Conservation (phyloP, 2,888 invertebrate species). For the Heteromyza rotundicornis region DNA sequence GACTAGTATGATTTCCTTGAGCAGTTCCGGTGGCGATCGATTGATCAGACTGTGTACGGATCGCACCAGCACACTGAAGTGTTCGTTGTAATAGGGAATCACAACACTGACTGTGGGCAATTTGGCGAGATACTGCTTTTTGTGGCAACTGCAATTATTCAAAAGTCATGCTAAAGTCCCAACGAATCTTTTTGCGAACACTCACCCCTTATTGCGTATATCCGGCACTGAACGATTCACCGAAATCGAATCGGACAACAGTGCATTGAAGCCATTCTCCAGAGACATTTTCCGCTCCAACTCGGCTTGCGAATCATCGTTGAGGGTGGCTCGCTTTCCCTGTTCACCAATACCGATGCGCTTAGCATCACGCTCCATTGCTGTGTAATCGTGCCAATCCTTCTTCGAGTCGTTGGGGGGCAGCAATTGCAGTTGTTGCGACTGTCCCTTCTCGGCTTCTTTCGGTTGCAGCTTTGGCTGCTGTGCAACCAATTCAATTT, state of each 20-base stretch:
- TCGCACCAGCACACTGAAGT: slow-evolving; percentile 83
- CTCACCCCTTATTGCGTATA: slow-evolving; percentile 72
- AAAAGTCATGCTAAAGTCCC: too few species aligned
- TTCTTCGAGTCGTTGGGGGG: slow-evolving; percentile 63
- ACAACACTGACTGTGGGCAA: slow-evolving; percentile 83
- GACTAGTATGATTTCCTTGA: slow-evolving; percentile 90
- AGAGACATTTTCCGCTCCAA: slow-evolving; percentile 71
- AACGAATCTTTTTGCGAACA: slow-evolving; percentile 9
- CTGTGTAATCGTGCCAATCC: slow-evolving; percentile 82
- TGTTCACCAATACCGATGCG: slow-evolving; percentile 77
- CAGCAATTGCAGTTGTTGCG: slow-evolving; percentile 28
- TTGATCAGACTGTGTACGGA: slow-evolving; percentile 83
- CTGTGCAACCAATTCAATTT: slow-evolving; percentile 7
- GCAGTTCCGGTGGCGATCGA: slow-evolving; percentile 79
- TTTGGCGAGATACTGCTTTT: slow-evolving; percentile 49
- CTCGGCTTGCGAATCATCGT: slow-evolving; percentile 69
- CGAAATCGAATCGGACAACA: slow-evolving; percentile 89
- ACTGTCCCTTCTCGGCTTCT: slow-evolving; percentile 22
- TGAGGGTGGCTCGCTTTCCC: slow-evolving; percentile 71
- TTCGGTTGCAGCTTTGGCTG: slow-evolving; percentile 21
- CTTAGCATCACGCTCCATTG: slow-evolving; percentile 69
- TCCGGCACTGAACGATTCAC: slow-evolving; percentile 84
- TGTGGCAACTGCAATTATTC: slow-evolving; percentile 43
- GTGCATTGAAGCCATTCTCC: slow-evolving; percentile 94
- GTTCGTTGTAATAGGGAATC: slow-evolving; percentile 94